Evolutionary conservation across 2,888 invertebrate genomes (phyloP).

Genomic region (Acanthosoma haemorrhoidale): DNA sequence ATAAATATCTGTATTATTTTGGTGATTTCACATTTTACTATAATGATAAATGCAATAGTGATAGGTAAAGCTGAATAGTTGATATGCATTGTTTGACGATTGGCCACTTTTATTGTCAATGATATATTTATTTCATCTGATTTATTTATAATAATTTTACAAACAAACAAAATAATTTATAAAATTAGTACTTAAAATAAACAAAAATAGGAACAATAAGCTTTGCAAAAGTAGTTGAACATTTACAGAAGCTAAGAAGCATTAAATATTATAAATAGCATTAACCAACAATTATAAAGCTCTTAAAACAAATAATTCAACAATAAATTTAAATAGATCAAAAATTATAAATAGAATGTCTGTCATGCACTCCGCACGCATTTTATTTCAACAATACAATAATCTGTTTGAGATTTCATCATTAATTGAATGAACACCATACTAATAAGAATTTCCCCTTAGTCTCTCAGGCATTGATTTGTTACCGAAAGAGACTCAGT

Average conservation of each 20-base stretch:
- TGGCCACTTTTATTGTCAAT: slow-evolving; percentile 26
- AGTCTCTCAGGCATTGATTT: too few species aligned
- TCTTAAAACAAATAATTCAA: background rate
- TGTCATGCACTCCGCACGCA: too few species aligned
- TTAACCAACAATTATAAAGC: background rate
- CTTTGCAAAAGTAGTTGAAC: background rate
- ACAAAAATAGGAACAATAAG: too few species aligned
- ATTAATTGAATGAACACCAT: too few species aligned
- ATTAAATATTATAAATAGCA: background rate
- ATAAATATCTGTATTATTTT: too few species aligned
- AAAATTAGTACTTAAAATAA: background rate
- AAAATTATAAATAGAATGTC: too few species aligned
- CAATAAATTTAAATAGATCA: background rate
- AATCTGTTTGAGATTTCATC: too few species aligned
- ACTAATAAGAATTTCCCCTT: too few species aligned
- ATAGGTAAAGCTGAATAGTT: slow-evolving; percentile 10
- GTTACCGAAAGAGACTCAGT: too few species aligned
- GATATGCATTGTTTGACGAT: slow-evolving; percentile 24
- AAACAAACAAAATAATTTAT: background rate
- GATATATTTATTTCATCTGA: background rate
- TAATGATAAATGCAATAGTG: background rate
- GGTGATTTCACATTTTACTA: background rate
- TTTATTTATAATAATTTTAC: too few species aligned
- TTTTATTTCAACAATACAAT: too few species aligned
- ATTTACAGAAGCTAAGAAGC: background rate